These are phyloP conservation scores for Chloroclysta siterata DNA, from an alignment of 2,888 invertebrate genomes.

Conservation along the genomic window DNA sequence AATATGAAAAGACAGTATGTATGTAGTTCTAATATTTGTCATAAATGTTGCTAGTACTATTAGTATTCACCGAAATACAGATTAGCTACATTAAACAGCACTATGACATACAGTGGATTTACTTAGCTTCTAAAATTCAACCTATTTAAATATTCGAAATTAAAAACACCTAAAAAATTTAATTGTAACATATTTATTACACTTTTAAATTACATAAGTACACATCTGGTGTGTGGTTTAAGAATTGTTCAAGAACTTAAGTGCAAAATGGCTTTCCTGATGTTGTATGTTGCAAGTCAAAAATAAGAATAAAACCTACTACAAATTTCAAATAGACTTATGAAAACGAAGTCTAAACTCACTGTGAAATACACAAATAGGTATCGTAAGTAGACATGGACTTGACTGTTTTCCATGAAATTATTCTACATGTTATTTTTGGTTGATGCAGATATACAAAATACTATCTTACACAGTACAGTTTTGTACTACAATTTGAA, in stretches of 20 bases:
- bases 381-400: not conserved
- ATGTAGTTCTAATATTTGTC: not conserved
- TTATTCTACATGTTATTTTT: conserved; percentile 13
- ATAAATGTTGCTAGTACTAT: not conserved
- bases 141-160: conserved; percentile 12
- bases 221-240: not conserved
- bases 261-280: not conserved
- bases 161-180: too few species aligned
- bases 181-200: too few species aligned
- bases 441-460: conserved; percentile 14
- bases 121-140: not conserved
- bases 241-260: not conserved
- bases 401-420: not conserved
- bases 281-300: not conserved
- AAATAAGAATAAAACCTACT: not conserved
- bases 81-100: not conserved
- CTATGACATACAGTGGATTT: conserved; percentile 1
- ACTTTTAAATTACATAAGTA: not conserved
- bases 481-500: conserved; percentile 12
- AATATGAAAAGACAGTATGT: not conserved
- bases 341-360: not conserved
- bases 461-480: conserved; percentile 14
- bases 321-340: not conserved
- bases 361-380: not conserved
- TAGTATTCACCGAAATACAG: not conserved